Evolutionary conservation across 2,113 vertebrate genomes (phyloP).

Genomic region (human): GRCh38 chr17:40618001-40618500

Average conservation of each 20-base stretch:
- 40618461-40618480: no score
- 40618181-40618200: background rate
- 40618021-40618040: background rate
- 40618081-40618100: background rate
- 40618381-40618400: no score
- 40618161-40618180: background rate
- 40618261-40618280: background rate
- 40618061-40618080: background rate
- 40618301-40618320: background rate
- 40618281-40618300: conserved; percentile 29
- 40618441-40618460: no score
- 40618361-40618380: no score
- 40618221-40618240: background rate
- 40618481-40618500: no score
- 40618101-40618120: background rate
- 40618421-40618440: no score
- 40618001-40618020: background rate
- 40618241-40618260: background rate
- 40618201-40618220: background rate
- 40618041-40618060: background rate
- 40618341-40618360: no score
- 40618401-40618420: no score
- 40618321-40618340: no score
- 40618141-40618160: background rate
- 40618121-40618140: background rate